A percentile compares a stretch with the other conserved stretches of the same genome.
Conservation (phyloP, 1,140 invertebrate species). For the Lucilia sericata region DNA sequence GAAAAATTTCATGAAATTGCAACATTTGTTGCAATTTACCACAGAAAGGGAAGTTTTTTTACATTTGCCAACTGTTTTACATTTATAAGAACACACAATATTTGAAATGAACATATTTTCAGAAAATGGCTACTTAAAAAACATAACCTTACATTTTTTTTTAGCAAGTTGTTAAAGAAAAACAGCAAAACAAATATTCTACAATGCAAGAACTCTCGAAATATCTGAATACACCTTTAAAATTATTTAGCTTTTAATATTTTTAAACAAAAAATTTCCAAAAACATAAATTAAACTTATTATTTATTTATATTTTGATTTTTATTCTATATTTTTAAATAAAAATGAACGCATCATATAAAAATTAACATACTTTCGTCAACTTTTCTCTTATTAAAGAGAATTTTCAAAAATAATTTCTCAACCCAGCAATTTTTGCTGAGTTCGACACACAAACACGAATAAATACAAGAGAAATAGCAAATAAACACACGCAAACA, state of each 20-base stretch:
- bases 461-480: neutral
- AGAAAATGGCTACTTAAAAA: slow-evolving; percentile 39
- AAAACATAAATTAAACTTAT: neutral
- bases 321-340: slow-evolving; percentile 28
- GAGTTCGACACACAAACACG: neutral
- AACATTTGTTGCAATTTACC: neutral
- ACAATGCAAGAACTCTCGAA: neutral
- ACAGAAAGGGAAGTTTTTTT: neutral
- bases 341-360: slow-evolving; percentile 42
- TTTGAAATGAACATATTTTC: neutral
- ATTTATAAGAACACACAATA: neutral
- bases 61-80: neutral
- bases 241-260: no score
- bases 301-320: slow-evolving; percentile 28
- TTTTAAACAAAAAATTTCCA: no score
- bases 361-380: slow-evolving; percentile 40
- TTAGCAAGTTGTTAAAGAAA: neutral
- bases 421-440: no score
- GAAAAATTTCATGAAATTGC: neutral
- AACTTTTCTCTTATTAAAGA: slow-evolving; percentile 12
- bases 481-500: neutral
- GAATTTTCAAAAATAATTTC: neutral
- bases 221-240: no score
- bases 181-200: neutral
- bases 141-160: slow-evolving; percentile 31